A percentile compares a stretch with the other conserved stretches of the same genome.
Evolutionary conservation across 2,113 vertebrate species (phyloP).

Genomic region (Blennius ocellaris): DNA sequence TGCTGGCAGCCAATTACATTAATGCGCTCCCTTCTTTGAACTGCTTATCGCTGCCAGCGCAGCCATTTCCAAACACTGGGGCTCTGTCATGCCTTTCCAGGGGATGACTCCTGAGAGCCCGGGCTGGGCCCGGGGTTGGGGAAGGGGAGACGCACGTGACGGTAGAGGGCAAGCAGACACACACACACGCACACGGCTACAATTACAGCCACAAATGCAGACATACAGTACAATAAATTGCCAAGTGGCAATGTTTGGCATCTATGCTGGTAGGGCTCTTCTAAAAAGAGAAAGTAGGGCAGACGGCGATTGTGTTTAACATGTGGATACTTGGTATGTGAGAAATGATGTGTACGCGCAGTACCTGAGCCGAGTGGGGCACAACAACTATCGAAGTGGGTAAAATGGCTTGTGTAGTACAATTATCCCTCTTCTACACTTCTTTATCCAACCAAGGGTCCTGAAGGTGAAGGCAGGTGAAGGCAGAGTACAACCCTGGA

Average conservation of each 20-base stretch:
- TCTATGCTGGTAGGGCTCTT: conserved; percentile 29
- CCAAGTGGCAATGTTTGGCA: conserved; percentile 48
- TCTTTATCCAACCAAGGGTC: too few species aligned
- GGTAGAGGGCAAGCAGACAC: conserved; percentile 55
- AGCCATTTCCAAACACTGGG: conserved; percentile 81
- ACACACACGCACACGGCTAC: conserved; percentile 11
- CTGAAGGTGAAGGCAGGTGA: too few species aligned
- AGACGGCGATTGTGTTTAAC: conserved; percentile 32
- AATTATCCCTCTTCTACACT: too few species aligned
- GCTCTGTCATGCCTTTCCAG: conserved; percentile 80
- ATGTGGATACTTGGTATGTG: conserved; percentile 1
- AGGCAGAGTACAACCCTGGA: too few species aligned
- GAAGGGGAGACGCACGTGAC: conserved; percentile 54
- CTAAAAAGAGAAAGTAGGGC: conserved; percentile 29
- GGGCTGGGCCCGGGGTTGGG: conserved; percentile 56
- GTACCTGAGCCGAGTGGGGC: not conserved
- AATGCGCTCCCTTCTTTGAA: conserved; percentile 85
- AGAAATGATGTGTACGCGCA: conserved; percentile 6
- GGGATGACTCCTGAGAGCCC: conserved; percentile 73
- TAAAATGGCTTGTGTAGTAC: not conserved
- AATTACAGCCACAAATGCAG: conserved; percentile 37
- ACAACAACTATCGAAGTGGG: conserved; percentile 1
- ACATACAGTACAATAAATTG: conserved; percentile 33
- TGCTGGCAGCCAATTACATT: conserved; percentile 87
- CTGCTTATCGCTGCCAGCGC: conserved; percentile 86